Evolutionary conservation across 2,888 invertebrate genomes (phyloP), one percentile per base, ranked within the genome.

Genomic region (Orthosia gothica): DNA sequence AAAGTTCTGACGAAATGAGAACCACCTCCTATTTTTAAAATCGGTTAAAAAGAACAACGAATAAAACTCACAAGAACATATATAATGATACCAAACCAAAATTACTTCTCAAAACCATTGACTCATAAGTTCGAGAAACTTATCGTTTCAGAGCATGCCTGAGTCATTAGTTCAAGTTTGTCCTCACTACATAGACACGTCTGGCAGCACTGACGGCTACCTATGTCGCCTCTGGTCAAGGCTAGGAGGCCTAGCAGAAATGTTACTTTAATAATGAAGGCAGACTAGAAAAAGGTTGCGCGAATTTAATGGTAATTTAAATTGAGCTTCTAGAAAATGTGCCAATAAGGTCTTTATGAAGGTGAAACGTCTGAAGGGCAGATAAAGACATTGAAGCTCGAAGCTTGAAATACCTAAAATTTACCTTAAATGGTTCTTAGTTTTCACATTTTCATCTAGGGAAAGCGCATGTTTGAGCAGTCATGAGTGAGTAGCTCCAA

Each of bases 121-220:
- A 75, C 47, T 80, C 81, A 83, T 63, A 71, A 70, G 67, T 67
- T 79, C 23, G 66, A 68, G 20, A 57, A 79, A 61, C 69, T 68
- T 74, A 67, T 66, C 55, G 26, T 70, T 68, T 74, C 50, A 49
- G 16, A 76, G 15, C 47, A 45, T 23, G 66, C n/a, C 47, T 81
- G 83, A 81, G 68, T 82, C 84, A 80, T 82, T 80, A 61, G 58
- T 59, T 54, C 57, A 59, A 74, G 47, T 79, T 79, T 61, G 64
- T 79, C 67, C 20, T 67, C 75, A 62, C 47, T 59, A 57, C 55
- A 83, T 32, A 83, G 81, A 81, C 73, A 62, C 58, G 76, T 82
- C 84, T 82, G 54, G 73, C 18, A 50, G 26, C 49, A 64, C 45
- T 26, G 75, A 49, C 26, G 45, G 67, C 26, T 68, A 74, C 61